Base-by-base conservation (phyloP, 2,888 invertebrate genomes). In the Noctua fimbriata region DNA sequence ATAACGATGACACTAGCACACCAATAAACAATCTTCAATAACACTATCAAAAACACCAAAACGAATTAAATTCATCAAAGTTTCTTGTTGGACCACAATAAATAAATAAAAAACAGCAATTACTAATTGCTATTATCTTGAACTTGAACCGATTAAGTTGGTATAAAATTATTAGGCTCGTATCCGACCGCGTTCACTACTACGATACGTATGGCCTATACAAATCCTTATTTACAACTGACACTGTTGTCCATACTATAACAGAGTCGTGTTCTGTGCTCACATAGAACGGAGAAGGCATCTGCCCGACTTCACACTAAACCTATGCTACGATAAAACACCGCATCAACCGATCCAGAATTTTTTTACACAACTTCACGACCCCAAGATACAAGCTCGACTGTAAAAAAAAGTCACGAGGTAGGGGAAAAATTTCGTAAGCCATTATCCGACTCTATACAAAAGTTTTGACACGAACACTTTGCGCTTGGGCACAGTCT, bases 171-270 rank as follows among this genome's bases (percentile, higher is more conserved):
- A 92, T 91, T 90, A 90, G 87, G 89, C 91, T 89, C 92, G 91
- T 91, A 91, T 93, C 89, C 83, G 88, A 89, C 90, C 91, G 93
- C 94, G 93, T 92, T 92, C 94, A 95, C 95, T 93, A 94, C 93
- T 93, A 91, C 94, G 95, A 95, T 95, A 96, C 97, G 97, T 97
- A 95, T 95, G 94, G 95, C 93, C 96, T 95, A 96, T 95, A 96
- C 97, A 96, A 96, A 96, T 95, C 94, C 97, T 96, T 97, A 96
- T 96, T 97, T 96, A 97, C 96, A 95, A 97, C 97, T 97, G 97
- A 95, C 96, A 97, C 93, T 94, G 95, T 94, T 95, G 96, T 95
- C 93, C 95, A 95, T 96, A 93, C 93, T 95, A 96, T 94, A 94
- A 93, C 93, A 95, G 93, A 93, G 89, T 93, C 93, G 94, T 93